Conservation (phyloP, 2,888 invertebrate genomes). For the Lepetodrilus schrolli region DNA sequence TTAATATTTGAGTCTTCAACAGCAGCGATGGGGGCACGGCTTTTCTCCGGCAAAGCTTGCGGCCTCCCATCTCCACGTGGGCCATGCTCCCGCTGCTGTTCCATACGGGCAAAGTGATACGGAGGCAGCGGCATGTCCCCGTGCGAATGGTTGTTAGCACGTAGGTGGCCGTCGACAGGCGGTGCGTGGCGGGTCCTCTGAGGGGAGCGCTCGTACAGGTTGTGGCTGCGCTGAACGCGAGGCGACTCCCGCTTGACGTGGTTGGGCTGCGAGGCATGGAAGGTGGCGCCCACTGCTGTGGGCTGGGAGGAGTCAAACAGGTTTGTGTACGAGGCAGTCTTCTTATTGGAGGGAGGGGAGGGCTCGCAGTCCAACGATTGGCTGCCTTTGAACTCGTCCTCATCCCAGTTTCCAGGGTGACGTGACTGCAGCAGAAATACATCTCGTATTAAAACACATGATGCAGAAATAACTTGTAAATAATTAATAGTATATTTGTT, state of each 20-base stretch:
- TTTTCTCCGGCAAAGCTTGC: conserved; percentile 28
- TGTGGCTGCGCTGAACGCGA: conserved; percentile 31
- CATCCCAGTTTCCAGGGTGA: conserved; percentile 46
- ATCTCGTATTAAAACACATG: not conserved
- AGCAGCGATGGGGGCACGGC: conserved; percentile 50
- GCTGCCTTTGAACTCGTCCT: conserved; percentile 57
- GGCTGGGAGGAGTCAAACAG: conserved; percentile 65
- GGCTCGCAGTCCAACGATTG: conserved; percentile 58
- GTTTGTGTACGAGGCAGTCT: conserved; percentile 69
- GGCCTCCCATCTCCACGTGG: not conserved
- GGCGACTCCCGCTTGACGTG: conserved; percentile 33
- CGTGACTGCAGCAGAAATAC: not conserved
- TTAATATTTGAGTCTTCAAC: conserved; percentile 54
- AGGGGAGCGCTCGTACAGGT: conserved; percentile 34
- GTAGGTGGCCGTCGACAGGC: conserved; percentile 30
- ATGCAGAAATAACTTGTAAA: not conserved
- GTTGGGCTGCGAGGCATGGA: conserved; percentile 38
- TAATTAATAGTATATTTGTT: too few relatives aligned
- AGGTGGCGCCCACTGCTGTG: conserved; percentile 51
- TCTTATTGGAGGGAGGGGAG: conserved; percentile 53
- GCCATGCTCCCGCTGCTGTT: not conserved
- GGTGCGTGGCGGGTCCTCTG: conserved; percentile 44
- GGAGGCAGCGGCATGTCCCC: conserved; percentile 29
- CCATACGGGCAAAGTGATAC: not conserved
- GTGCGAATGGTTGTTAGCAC: conserved; percentile 42